Evolutionary conservation across 2,888 invertebrate species (phyloP), one percentile per base, ranked within the genome.

Genomic region (Himalopsyche kuldschensis): DNA sequence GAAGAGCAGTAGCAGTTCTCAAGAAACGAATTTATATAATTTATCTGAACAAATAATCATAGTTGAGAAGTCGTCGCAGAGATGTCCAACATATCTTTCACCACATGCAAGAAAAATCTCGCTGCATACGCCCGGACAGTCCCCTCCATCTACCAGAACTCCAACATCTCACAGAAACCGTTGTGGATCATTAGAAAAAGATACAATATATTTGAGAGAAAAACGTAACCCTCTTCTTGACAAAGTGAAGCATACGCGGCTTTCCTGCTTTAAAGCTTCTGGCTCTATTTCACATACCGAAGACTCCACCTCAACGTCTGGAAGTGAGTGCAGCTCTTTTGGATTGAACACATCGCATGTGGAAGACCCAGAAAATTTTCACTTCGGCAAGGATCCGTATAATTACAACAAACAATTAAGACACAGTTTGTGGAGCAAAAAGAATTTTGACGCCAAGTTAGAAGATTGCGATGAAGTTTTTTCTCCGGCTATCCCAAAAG

Each of bases 141-240:
- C 90, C 87, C 90, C 91, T 77, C 90, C 90, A 84, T 90, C 90
- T 48, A 90, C 89, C 41, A 91, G 90, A 87, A 89, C 91, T 84
- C 90, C 91, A 85, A 89, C 89, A 76, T 88, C 88, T 84, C 91
- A 91, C 83, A 91, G 91, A 89, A 90, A 90, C 88, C 90, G 91
- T 87, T 90, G 91, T 80, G 90, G 91, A 86, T 91, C 92, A 86
- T 89, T 92, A 86, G 93, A 93, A 87, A 93, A 93, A 89, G 93
- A 93, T 86, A 87, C 88, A 87, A 92, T 92, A 86, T 92, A 93
- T 24, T 91, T 91, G 85, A 90, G 93, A 87, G 95, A 95, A 89
- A 94, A 93, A 88, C 91, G 94, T 83, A 95, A 95, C 88, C 95
- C 95, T 75, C 91, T 95, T 84, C 91, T 95, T 82, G 95, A 95